Evolutionary conservation across 2,113 vertebrate genomes (phyloP).

Genomic region (Rhizomys pruinosus): DNA sequence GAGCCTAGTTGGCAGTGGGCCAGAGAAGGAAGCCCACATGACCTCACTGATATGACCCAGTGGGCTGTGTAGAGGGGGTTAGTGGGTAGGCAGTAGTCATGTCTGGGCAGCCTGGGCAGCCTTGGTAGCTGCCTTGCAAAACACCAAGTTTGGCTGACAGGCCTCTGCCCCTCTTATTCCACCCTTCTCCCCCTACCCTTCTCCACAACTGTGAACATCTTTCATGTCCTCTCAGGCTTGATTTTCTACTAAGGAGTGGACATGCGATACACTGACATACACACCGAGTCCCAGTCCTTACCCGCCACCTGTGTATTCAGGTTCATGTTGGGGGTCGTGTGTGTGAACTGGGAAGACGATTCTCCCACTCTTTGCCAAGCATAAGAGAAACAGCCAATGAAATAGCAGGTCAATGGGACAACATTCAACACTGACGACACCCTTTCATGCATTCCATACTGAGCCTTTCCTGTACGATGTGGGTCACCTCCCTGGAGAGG

Average conservation of each 20-base stretch:
- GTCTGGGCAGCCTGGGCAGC: slow-evolving; percentile 18
- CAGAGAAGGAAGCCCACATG: slow-evolving; percentile 56
- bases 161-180: background rate
- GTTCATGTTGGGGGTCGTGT: background rate
- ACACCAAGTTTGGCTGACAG: background rate
- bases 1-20: slow-evolving; percentile 25
- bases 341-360: background rate
- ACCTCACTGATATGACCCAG: background rate
- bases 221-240: background rate
- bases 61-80: background rate
- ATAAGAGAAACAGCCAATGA: background rate
- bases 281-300: background rate
- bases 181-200: background rate
- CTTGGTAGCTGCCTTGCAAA: background rate
- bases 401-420: background rate
- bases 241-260: background rate
- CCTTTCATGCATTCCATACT: background rate
- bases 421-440: background rate
- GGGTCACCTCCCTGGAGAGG: background rate
- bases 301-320: background rate
- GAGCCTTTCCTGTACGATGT: background rate
- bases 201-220: background rate
- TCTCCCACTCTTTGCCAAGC: background rate
- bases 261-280: too few relatives aligned
- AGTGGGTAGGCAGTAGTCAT: background rate